Base-by-base conservation (phyloP, 2,888 invertebrate species). In the Amiota minor region DNA sequence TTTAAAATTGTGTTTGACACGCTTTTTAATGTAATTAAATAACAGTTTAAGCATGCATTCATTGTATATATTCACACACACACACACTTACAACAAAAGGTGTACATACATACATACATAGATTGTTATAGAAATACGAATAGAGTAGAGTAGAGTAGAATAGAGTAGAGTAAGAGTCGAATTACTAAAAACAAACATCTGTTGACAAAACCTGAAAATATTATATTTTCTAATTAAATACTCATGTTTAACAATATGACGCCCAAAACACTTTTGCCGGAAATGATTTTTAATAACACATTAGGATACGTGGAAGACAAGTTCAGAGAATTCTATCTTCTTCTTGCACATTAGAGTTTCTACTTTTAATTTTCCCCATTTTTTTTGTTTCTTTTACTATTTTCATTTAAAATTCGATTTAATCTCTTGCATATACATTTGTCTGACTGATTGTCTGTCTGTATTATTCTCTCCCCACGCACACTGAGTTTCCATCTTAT, bases 191-290 rank as follows among this genome's bases (percentile, higher is more conserved):
- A n/a, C n/a, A n/a, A n/a, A 35, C 35, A 35, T 35, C 35, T 35
- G 35, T 35, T 35, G 35, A 4, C 6, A 35, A 35, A 35, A 20
- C 59, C 20, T 59, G 59, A 59, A 59, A 59, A 73, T 74, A 70
- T 35, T 35, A 8, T 80, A 84, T 86, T 84, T 85, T 87, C 86
- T 87, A 87, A 86, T 86, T 86, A 86, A 86, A 86, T 85, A 80
- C 81, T 83, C 86, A 81, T 86, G 86, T 87, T 86, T 86, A 80
- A 85, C 86, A 86, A 86, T 86, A 86, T 86, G 87, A 82, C 81
- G 83, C 86, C 35, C 83, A 78, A n/a, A n/a, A 85, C 85, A 85
- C 35, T 83, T 83, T 81, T 81, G 80, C 82, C 35, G 87, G 87
- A 86, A 87, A 85, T 85, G 82, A 85, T 83, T 86, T 85, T 86